Percentiles rank a stretch among this genome's conserved stretches.
phyloP scores from a whole-genome alignment of 2,888 invertebrate species.

The Anarsia innoxiella region DNA sequence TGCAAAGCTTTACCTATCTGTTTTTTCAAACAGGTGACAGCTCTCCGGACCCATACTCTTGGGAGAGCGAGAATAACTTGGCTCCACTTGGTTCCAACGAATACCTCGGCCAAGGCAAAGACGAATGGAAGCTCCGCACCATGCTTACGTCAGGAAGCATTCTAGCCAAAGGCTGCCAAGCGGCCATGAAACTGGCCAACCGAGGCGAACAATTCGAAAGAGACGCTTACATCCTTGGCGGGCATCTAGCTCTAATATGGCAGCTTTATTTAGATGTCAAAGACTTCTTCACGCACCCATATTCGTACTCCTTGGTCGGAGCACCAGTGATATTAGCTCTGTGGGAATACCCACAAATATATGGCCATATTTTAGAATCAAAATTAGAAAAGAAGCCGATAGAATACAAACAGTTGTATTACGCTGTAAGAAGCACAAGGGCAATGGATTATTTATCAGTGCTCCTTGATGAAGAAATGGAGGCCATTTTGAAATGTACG shows the following conservation, averaged over 20 bases:
- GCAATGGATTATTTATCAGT: constrained; percentile 49
- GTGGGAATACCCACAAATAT: constrained; percentile 63
- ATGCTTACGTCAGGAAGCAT: constrained; percentile 60
- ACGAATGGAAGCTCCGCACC: constrained; percentile 57
- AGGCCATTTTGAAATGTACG: constrained; percentile 41
- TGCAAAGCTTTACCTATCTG: not conserved
- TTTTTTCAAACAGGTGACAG: constrained; percentile 28
- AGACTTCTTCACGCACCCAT: constrained; percentile 60
- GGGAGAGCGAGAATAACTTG: constrained; percentile 59
- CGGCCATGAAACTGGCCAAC: constrained; percentile 54
- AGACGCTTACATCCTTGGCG: constrained; percentile 55
- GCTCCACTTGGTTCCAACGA: constrained; percentile 52
- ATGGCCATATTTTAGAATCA: constrained; percentile 46
- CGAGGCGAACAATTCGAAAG: constrained; percentile 41
- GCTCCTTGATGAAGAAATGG: constrained; percentile 52
- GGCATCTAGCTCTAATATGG: constrained; percentile 61
- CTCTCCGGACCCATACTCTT: constrained; percentile 36
- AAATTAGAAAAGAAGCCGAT: constrained; percentile 43
- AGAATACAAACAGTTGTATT: constrained; percentile 47
- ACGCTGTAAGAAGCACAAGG: constrained; percentile 52
- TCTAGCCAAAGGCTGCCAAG: constrained; percentile 62
- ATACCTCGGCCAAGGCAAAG: constrained; percentile 54
- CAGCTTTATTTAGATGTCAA: constrained; percentile 60
- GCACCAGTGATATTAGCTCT: constrained; percentile 52
- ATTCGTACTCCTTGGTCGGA: constrained; percentile 56